Evolutionary conservation across 2,797 vertebrate genomes (phyloP).

Genomic region (Poeciliopsis paucimaculata): DNA sequence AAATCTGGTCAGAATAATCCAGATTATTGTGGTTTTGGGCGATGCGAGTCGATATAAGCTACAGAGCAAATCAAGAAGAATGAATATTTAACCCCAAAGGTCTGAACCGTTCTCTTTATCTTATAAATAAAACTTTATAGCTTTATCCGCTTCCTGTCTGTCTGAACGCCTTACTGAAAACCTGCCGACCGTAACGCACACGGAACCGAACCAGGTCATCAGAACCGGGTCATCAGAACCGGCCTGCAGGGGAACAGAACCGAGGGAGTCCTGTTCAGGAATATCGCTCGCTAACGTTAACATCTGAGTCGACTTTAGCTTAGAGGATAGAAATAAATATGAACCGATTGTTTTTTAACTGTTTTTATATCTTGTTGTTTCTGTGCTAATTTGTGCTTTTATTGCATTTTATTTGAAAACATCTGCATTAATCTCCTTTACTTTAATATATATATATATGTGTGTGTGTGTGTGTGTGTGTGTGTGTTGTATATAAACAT

Average conservation of each 20-base stretch:
- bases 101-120: background rate
- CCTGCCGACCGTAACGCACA: constrained; percentile 41
- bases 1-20: background rate
- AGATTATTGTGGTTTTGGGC: background rate
- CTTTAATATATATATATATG: background rate
- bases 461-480: background rate
- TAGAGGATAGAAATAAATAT: constrained; percentile 44
- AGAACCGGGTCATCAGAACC: background rate
- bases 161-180: constrained; percentile 40
- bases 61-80: background rate
- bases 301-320: constrained; percentile 40
- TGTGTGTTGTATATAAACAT: constrained; percentile 8
- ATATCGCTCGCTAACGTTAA: constrained; percentile 53
- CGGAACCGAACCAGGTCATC: background rate
- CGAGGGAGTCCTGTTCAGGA: constrained; percentile 67
- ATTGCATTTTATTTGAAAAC: constrained; percentile 36
- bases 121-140: background rate
- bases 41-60: background rate
- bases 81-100: constrained; percentile 11
- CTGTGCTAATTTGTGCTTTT: constrained; percentile 45
- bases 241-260: constrained; percentile 50
- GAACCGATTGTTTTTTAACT: constrained; percentile 51
- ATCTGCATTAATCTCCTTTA: constrained; percentile 40
- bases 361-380: constrained; percentile 68
- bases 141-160: background rate